These are phyloP conservation scores for Acrobasis repandana DNA, from an alignment of 2,888 invertebrate genomes.

Conservation along the genomic window DNA sequence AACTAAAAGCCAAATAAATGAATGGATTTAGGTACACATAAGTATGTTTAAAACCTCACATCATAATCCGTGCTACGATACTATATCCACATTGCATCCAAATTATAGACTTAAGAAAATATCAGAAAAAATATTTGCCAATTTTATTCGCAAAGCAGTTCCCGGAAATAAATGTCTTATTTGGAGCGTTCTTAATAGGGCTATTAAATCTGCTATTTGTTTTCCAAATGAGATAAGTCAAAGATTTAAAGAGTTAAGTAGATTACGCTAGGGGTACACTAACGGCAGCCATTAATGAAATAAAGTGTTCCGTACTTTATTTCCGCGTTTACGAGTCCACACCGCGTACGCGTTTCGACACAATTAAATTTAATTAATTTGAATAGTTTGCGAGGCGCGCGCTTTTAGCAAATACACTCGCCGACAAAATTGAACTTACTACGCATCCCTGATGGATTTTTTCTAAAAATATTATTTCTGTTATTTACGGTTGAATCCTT, in stretches of 20 bases:
- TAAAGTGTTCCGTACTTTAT: conserved; percentile 49
- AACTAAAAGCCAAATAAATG: too few relatives aligned
- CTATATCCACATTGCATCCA: too few relatives aligned
- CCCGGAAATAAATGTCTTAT: conserved; percentile 16
- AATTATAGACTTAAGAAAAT: neutral
- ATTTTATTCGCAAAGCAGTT: neutral
- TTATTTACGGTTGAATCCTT: too few relatives aligned
- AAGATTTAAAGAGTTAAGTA: conserved; percentile 22
- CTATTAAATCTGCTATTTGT: conserved; percentile 19
- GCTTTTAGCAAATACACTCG: conserved; percentile 69
- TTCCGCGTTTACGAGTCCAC: conserved; percentile 53
- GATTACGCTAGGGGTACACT: conserved; percentile 13
- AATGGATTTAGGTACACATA: too few relatives aligned
- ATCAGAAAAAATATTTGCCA: neutral
- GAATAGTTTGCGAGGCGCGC: conserved; percentile 75
- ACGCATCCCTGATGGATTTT: neutral
- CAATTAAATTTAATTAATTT: conserved; percentile 81
- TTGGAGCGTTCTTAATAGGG: conserved; percentile 18
- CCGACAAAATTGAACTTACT: conserved; percentile 31
- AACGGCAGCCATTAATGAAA: conserved; percentile 27
- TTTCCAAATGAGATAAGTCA: conserved; percentile 18
- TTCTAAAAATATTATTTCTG: neutral
- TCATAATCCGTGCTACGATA: too few relatives aligned
- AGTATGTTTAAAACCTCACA: too few relatives aligned
- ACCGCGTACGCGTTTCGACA: conserved; percentile 61